These are phyloP conservation scores for Terrapene triunguis DNA, from an alignment of 2,113 vertebrate genomes.

Conservation along the genomic window DNA sequence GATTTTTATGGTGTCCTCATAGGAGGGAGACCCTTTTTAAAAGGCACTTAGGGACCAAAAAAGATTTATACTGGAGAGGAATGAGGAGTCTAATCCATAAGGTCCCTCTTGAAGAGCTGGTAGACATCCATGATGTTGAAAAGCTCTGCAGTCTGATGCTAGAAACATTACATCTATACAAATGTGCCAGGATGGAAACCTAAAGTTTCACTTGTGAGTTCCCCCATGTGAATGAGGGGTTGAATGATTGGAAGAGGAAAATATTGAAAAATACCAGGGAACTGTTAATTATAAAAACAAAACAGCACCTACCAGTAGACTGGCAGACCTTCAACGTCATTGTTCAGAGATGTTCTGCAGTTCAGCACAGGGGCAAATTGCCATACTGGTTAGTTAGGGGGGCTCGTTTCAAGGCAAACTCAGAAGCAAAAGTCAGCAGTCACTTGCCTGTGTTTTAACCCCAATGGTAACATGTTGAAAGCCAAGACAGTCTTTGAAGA, in stretches of 20 bases:
- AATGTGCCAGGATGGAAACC: rapidly evolving
- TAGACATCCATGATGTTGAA: not conserved
- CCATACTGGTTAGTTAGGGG: not conserved
- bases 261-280: not conserved
- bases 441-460: not conserved
- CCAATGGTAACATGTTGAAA: not conserved
- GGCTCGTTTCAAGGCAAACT: not conserved
- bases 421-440: not conserved
- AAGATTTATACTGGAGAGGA: not conserved
- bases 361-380: not conserved
- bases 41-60: not conserved
- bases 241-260: not conserved
- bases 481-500: not conserved
- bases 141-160: not conserved
- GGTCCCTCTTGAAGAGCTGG: rapidly evolving
- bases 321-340: not conserved
- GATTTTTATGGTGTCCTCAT: not conserved
- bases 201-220: not conserved
- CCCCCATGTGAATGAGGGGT: not conserved
- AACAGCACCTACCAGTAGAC: not conserved
- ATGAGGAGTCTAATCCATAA: not conserved
- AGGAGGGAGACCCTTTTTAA: not conserved
- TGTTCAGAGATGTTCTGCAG: not conserved
- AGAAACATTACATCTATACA: rapidly evolving
- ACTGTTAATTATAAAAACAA: not conserved